These are phyloP conservation scores for Polymixis lichenea DNA, from an alignment of 2,888 invertebrate genomes.

Conservation along the genomic window DNA sequence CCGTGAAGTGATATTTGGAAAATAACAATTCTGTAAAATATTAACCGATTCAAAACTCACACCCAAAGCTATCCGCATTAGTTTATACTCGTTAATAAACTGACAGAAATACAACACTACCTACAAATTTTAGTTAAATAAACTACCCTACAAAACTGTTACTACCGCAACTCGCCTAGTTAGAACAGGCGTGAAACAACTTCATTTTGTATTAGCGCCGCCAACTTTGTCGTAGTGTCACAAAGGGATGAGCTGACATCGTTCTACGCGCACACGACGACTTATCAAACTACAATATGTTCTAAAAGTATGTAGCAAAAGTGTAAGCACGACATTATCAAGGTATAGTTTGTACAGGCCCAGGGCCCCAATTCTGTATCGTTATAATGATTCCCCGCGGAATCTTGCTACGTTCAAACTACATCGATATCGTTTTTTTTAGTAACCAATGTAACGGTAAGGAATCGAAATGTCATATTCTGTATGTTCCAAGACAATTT, in stretches of 20 bases:
- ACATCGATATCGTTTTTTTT: no score
- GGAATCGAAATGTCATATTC: no score
- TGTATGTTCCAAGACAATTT: no score
- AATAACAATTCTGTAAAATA: no score
- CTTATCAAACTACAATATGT: background rate
- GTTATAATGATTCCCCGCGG: no score
- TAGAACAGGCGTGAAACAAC: slow-evolving; percentile 24
- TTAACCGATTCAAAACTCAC: background rate
- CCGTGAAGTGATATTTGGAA: no score
- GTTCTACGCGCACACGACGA: background rate
- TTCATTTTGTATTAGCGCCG: slow-evolving; percentile 31
- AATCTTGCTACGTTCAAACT: no score
- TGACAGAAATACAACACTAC: background rate
- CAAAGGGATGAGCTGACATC: slow-evolving; percentile 26
- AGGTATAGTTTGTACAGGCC: background rate
- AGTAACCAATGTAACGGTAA: no score
- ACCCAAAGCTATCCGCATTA: background rate
- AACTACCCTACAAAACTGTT: slow-evolving; percentile 7
- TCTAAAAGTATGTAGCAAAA: background rate
- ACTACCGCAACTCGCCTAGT: slow-evolving; percentile 30
- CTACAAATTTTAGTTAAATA: background rate
- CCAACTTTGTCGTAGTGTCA: slow-evolving; percentile 23
- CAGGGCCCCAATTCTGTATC: no score
- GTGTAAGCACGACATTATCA: background rate
- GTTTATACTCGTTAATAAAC: background rate